Evolutionary conservation across 2,888 invertebrate species (phyloP), one percentile per base, ranked within the genome.

Genomic region (Ethmia dodecea): DNA sequence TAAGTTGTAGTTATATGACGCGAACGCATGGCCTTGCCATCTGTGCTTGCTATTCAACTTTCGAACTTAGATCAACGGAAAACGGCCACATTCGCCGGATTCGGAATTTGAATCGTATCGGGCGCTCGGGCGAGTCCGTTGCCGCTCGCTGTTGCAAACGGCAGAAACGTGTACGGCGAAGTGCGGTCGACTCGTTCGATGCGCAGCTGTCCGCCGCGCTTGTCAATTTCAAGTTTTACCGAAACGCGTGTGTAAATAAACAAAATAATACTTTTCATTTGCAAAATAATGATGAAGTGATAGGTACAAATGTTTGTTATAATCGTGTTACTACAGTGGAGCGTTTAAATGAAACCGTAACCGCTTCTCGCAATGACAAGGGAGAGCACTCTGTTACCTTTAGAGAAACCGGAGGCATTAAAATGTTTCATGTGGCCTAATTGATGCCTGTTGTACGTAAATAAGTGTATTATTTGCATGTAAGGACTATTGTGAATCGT

Each of bases 101-200:
- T 60, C 57, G 59, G 65, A 73, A 73, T 76, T 80, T 76, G 76
- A 78, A 76, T 77, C 65, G 51, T 69, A 62, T 65, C 62, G 62
- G 53, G 45, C 45, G 53, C 42, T 46, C 35, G 28, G 30, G 30
- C 18, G 26, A 25, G 34, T 41, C 35, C 38, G 35, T 42, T 42
- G 64, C 53, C 55, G 61, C 58, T 48, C 57, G 49, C 53, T 54
- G 51, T 49, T 52, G 47, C 54, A 58, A 49, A 69, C 70, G 70
- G 61, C 80, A 80, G 83, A 84, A 84, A 84, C 86, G 86, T 84
- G 84, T 81, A 80, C 66, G 84, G 70, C 86, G 86, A 84, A 84
- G 86, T 84, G 86, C 84, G 84, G 68, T 86, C 86, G 86, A 74
- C 77, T 83, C 75, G 86, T 83, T n/a, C 84, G 83, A 79, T 79